Conservation (phyloP, 2,888 invertebrate species). For the Bombylius major region DNA sequence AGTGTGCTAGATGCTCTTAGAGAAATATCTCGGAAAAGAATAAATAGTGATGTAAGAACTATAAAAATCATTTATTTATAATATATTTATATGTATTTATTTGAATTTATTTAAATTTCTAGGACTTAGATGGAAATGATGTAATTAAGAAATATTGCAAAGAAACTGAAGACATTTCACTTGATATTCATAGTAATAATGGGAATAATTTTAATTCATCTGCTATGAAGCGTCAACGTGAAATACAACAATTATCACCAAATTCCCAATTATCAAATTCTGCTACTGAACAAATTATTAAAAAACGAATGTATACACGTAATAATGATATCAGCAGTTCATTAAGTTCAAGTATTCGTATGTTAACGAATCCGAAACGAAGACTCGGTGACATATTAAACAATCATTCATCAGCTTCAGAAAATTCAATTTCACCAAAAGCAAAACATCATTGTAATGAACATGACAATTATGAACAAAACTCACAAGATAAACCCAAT, state of each 20-base stretch:
- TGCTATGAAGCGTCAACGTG: slow-evolving; percentile 12
- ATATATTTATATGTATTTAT: background rate
- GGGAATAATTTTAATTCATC: background rate
- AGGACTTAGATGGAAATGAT: slow-evolving; percentile 25
- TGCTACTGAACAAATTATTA: slow-evolving; percentile 27
- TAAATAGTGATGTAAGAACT: slow-evolving; percentile 36
- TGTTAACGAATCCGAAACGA: slow-evolving; percentile 17
- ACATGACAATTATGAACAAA: background rate
- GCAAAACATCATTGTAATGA: slow-evolving; percentile 10
- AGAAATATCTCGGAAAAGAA: slow-evolving; percentile 44
- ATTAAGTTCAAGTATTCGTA: slow-evolving; percentile 27
- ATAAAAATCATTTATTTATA: background rate
- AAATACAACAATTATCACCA: slow-evolving; percentile 6
- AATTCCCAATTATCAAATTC: slow-evolving; percentile 17
- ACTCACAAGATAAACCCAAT: background rate
- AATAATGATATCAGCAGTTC: slow-evolving; percentile 35
- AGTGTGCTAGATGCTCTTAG: slow-evolving; percentile 44
- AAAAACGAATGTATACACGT: slow-evolving; percentile 26
- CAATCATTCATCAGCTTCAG: background rate
- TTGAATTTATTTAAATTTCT: slow-evolving; percentile 10
- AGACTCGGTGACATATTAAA: slow-evolving; percentile 5
- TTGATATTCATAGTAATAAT: background rate
- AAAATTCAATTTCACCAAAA: background rate
- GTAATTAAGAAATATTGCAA: slow-evolving; percentile 29
- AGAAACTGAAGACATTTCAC: slow-evolving; percentile 15